Evolutionary conservation across 2,113 vertebrate genomes (phyloP).

Genomic region (Cyprinodon tularosa): DNA sequence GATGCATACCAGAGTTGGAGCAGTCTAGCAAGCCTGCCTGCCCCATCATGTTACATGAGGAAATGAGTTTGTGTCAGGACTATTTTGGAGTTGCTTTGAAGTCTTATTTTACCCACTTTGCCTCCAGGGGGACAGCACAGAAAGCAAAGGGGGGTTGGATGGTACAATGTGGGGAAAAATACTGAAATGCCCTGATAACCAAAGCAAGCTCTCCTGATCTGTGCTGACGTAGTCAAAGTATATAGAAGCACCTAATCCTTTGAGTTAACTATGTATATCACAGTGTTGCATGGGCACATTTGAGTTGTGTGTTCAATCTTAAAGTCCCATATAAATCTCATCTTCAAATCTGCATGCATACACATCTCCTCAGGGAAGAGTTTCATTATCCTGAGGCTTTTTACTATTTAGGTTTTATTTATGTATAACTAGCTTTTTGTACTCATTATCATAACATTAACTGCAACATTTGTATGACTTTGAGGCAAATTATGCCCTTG

Average conservation of each 20-base stretch:
- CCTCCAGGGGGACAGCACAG: constrained; percentile 71
- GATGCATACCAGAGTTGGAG: constrained; percentile 64
- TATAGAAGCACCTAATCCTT: constrained; percentile 13
- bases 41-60: constrained; percentile 74
- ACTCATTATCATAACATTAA: neutral
- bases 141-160: constrained; percentile 37
- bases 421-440: constrained; percentile 25
- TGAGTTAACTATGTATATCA: constrained; percentile 15
- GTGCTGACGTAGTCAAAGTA: constrained; percentile 44
- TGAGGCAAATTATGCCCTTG: neutral
- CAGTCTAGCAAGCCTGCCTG: constrained; percentile 58
- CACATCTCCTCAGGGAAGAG: constrained; percentile 41
- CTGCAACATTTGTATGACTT: constrained; percentile 20
- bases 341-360: constrained; percentile 24
- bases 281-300: neutral
- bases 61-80: constrained; percentile 82
- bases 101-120: constrained; percentile 78
- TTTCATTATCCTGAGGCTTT: constrained; percentile 36
- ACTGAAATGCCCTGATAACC: constrained; percentile 60
- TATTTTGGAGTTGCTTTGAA: constrained; percentile 83
- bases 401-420: constrained; percentile 32
- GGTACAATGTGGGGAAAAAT: constrained; percentile 63
- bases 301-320: neutral
- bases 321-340: neutral
- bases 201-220: constrained; percentile 49